phyloP scores from a whole-genome alignment of 2,888 invertebrate genomes.

The Polietes domitor region DNA sequence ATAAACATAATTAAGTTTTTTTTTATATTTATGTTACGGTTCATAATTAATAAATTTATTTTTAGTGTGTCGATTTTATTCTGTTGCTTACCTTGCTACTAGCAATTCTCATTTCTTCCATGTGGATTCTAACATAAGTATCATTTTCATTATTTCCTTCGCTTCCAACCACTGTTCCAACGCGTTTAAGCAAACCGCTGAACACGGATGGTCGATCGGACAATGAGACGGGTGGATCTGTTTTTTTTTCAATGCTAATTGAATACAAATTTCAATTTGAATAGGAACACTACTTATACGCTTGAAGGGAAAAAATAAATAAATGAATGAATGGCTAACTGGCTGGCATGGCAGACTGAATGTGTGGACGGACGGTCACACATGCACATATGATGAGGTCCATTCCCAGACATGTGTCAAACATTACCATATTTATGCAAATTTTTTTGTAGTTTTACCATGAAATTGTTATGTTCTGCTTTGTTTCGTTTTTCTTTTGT shows the following conservation, averaged over 20 bases:
- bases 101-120: too few relatives aligned
- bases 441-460: neutral
- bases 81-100: too few relatives aligned
- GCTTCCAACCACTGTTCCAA: neutral
- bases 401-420: constrained; percentile 21
- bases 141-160: too few relatives aligned
- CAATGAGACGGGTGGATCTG: neutral
- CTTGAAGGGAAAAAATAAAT: neutral
- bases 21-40: too few relatives aligned
- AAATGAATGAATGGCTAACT: neutral
- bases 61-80: too few relatives aligned
- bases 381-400: constrained; percentile 5
- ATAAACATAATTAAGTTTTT: too few relatives aligned
- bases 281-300: neutral
- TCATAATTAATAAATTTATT: too few relatives aligned
- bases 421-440: constrained; percentile 31
- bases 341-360: neutral
- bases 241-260: constrained; percentile 37
- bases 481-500: neutral
- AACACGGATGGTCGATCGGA: neutral
- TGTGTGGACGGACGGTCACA: neutral
- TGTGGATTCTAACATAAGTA: too few relatives aligned
- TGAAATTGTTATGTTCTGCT: neutral
- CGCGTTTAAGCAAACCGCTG: neutral
- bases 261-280: constrained; percentile 41